Evolutionary conservation across 2,888 invertebrate genomes (phyloP), one percentile per base, ranked within the genome.

Genomic region (Caenorhabditis angaria): DNA sequence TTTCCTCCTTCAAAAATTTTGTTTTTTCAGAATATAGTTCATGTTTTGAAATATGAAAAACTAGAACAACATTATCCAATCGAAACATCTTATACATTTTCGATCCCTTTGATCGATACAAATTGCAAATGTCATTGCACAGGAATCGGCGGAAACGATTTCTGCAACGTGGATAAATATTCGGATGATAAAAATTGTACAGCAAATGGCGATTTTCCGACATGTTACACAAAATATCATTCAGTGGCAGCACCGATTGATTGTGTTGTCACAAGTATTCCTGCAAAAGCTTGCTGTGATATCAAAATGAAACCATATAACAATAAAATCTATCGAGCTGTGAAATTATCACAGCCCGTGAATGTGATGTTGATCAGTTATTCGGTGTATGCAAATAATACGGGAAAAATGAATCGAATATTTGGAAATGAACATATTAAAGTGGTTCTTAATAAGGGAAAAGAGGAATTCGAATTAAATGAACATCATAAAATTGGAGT

Each of bases 151-250:
- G 28, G 50, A 2, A 73, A 66, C 22, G 73, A 73, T 29, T 61
- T 73, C 2, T 73, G 73, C 53, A 73, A 58, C 24, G 65, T 73
- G 12, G 65, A 68, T 22, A 68, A 73, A 47, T 73, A 65, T 54
- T 68, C 66, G 10, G 73, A 73, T 32, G 73, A 73, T 54, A 57
- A 65, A 24, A 73, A 73, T 59, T 73, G 73, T 50, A 22, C 68
- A 20, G 61, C 62, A 14, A 65, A 25, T n/a, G 56, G 59, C 3
- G 68, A 73, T 29, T 73, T 61, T 29, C 68, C 68, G 18, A 73
- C 73, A 4, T 73, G 73, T 32, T 73, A 66, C 54, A 73, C 68
- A 0, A 73, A 73, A 55, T 73, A 67, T 47, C 73, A 73, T 59
- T 29, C 68, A 41, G 61, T 62, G 10, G 73, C 68, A 32, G 64